Evolutionary conservation across 2,113 vertebrate species (phyloP).

Genomic region (Podarcis muralis): DNA sequence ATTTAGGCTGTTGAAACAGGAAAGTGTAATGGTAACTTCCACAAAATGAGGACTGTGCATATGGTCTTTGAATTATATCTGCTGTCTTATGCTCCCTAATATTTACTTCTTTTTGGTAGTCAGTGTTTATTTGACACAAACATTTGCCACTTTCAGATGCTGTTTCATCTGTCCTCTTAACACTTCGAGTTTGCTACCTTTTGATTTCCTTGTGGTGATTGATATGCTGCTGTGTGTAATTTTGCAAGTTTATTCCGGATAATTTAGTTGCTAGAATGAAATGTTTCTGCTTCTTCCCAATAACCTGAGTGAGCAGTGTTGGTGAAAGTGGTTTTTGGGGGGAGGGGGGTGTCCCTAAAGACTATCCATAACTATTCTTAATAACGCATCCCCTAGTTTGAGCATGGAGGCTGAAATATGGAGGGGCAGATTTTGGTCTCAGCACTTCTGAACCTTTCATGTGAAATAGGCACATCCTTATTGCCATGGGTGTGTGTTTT

Average conservation of each 20-base stretch:
- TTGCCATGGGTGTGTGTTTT: rapidly evolving
- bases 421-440: neutral
- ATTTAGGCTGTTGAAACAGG: neutral
- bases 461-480: neutral
- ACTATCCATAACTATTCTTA: neutral
- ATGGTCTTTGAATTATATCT: neutral
- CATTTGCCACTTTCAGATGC: neutral
- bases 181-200: neutral
- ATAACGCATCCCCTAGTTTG: neutral
- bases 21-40: neutral
- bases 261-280: neutral
- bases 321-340: neutral
- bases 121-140: neutral
- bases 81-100: neutral
- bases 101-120: neutral
- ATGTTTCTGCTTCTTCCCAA: neutral
- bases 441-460: neutral
- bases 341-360: neutral
- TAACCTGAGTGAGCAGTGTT: neutral
- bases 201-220: neutral
- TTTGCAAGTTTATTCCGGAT: neutral
- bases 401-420: neutral
- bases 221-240: neutral
- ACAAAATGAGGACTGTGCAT: no score
- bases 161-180: neutral